A percentile compares a stretch with the other conserved stretches of the same genome.
Conservation (phyloP, 2,797 vertebrate genomes). For the Fundulus diaphanus region DNA sequence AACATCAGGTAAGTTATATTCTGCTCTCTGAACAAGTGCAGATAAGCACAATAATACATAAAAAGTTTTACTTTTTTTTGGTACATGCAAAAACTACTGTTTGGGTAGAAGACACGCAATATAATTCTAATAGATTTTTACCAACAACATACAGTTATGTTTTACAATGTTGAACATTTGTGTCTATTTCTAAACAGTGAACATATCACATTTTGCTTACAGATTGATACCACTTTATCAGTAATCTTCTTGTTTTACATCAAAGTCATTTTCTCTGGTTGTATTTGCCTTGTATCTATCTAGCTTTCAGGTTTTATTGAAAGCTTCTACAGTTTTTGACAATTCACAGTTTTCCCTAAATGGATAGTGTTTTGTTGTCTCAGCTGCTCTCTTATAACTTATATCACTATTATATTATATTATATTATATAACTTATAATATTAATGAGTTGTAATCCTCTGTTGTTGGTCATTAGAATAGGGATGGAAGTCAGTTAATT, state of each 20-base stretch:
- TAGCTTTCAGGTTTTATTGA: slow-evolving; percentile 61
- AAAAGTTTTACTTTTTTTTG: slow-evolving; percentile 3
- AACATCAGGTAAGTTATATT: not conserved
- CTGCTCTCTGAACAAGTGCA: not conserved
- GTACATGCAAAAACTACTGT: not conserved
- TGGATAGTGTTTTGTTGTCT: slow-evolving; percentile 27
- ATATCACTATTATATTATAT: too few relatives aligned
- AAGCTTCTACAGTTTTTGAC: slow-evolving; percentile 36
- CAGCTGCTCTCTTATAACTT: slow-evolving; percentile 51
- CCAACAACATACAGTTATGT: not conserved
- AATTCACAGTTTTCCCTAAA: slow-evolving; percentile 39
- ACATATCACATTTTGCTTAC: slow-evolving; percentile 8
- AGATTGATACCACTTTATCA: slow-evolving; percentile 20
- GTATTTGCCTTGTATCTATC: slow-evolving; percentile 58
- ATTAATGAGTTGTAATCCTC: slow-evolving; percentile 39
- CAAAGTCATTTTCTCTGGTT: slow-evolving; percentile 37
- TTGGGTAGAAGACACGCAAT: not conserved
- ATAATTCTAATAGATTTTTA: not conserved
- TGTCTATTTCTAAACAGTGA: slow-evolving; percentile 22
- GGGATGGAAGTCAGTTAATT: slow-evolving; percentile 25
- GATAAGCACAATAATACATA: slow-evolving; percentile 1
- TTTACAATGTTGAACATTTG: slow-evolving; percentile 10
- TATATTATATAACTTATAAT: too few relatives aligned
- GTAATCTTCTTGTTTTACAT: slow-evolving; percentile 29
- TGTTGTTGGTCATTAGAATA: slow-evolving; percentile 43